Evolutionary conservation across 2,113 vertebrate genomes (phyloP).

Genomic region (Campylorhamphus procurvoides): DNA sequence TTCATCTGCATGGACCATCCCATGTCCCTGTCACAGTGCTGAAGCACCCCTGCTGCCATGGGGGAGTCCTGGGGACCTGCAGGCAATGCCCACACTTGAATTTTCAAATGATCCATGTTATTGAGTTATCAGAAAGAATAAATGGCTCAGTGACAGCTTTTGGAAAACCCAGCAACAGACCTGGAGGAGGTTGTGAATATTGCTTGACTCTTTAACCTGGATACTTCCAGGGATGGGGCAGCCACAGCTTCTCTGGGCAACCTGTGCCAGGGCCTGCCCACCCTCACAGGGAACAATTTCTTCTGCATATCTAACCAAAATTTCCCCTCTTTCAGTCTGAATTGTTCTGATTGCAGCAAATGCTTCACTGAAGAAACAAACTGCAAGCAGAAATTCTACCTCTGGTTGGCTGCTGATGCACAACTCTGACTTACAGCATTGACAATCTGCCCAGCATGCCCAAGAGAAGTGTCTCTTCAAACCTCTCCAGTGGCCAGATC

Average conservation of each 20-base stretch:
- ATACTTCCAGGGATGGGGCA: background rate
- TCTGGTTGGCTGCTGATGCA: background rate
- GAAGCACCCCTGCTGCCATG: background rate
- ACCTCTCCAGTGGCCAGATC: background rate
- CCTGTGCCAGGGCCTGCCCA: background rate
- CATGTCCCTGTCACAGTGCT: rapidly evolving
- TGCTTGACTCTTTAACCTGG: background rate
- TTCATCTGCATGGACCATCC: background rate
- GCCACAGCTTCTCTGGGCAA: background rate
- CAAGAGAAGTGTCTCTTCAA: background rate
- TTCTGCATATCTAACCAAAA: background rate
- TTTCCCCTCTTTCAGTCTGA: background rate
- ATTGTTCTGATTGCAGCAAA: background rate
- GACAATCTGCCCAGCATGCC: background rate
- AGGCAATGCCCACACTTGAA: background rate
- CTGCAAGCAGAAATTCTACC: background rate
- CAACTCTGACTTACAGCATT: rapidly evolving
- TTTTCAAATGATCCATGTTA: background rate
- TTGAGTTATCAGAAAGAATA: background rate
- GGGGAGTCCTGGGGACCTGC: background rate
- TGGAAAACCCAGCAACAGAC: background rate
- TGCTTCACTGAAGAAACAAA: background rate
- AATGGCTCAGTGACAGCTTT: background rate
- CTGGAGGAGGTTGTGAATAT: background rate
- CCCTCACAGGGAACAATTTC: background rate